These are phyloP conservation scores for Sminthurides aquaticus DNA, from an alignment of 2,888 invertebrate genomes.

Conservation along the genomic window DNA sequence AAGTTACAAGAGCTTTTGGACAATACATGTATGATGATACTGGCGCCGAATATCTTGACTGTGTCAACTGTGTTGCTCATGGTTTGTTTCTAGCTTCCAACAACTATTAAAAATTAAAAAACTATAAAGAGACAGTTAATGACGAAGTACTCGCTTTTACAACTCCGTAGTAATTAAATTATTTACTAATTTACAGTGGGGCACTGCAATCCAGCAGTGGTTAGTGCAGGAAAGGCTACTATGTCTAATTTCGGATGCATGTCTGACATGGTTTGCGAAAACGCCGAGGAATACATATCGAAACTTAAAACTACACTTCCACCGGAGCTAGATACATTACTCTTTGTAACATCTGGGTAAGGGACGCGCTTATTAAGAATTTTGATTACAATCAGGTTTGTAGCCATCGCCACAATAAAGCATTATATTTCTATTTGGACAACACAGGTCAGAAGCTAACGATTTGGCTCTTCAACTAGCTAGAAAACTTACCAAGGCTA, in stretches of 20 bases:
- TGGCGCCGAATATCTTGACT: conserved; percentile 53
- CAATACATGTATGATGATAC: conserved; percentile 56
- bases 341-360: conserved; percentile 54
- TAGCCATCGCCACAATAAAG: too few relatives aligned
- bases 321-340: conserved; percentile 49
- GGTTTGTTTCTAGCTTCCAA: too few relatives aligned
- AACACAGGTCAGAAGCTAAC: conserved; percentile 57
- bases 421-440: conserved; percentile 36
- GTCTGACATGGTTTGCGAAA: conserved; percentile 51
- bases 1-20: conserved; percentile 51
- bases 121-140: background rate
- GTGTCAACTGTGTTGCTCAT: conserved; percentile 57
- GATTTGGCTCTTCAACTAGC: conserved; percentile 55
- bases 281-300: conserved; percentile 49
- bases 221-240: conserved; percentile 50
- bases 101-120: background rate
- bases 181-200: conserved; percentile 40
- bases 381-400: too few relatives aligned
- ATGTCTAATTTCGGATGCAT: conserved; percentile 51
- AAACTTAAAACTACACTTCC: conserved; percentile 50
- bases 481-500: conserved; percentile 51
- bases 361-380: too few relatives aligned
- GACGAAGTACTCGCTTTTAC: background rate
- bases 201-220: conserved; percentile 51
- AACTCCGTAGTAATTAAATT: background rate